Conservation (phyloP, 2,888 invertebrate species). For the Germaria angustata region DNA sequence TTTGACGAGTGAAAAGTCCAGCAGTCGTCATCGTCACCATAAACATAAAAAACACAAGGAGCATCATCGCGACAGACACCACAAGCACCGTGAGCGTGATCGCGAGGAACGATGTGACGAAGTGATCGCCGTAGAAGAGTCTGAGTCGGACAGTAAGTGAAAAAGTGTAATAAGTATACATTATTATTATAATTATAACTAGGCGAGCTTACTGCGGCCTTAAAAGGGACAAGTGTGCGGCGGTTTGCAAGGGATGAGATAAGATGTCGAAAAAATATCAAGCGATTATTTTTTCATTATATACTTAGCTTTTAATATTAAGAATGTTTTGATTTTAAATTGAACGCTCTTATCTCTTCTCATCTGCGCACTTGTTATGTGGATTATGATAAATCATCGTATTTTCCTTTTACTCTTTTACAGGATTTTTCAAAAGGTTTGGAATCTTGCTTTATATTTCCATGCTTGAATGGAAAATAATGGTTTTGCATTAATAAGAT, state of each 20-base stretch:
- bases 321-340: neutral
- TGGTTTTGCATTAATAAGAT: constrained; percentile 47
- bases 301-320: neutral
- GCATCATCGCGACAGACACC: constrained; percentile 73
- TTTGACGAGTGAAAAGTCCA: constrained; percentile 62
- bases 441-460: constrained; percentile 58
- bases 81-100: constrained; percentile 65
- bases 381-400: constrained; percentile 72
- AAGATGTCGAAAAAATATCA: constrained; percentile 55
- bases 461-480: constrained; percentile 51
- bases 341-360: constrained; percentile 58
- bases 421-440: constrained; percentile 67
- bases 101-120: constrained; percentile 70
- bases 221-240: constrained; percentile 61
- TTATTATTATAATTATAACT: neutral
- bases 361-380: constrained; percentile 70
- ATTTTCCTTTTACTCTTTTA: constrained; percentile 73
- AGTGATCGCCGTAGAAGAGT: constrained; percentile 76
- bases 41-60: constrained; percentile 78
- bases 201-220: neutral
- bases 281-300: constrained; percentile 69
- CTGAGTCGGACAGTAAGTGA: constrained; percentile 80
- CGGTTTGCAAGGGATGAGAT: constrained; percentile 21
- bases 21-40: constrained; percentile 70
- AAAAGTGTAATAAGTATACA: neutral